Percentiles rank a stretch among this genome's conserved stretches.
Evolutionary conservation across 2,888 invertebrate species (phyloP).

Genomic region (Calliphora vomitoria): DNA sequence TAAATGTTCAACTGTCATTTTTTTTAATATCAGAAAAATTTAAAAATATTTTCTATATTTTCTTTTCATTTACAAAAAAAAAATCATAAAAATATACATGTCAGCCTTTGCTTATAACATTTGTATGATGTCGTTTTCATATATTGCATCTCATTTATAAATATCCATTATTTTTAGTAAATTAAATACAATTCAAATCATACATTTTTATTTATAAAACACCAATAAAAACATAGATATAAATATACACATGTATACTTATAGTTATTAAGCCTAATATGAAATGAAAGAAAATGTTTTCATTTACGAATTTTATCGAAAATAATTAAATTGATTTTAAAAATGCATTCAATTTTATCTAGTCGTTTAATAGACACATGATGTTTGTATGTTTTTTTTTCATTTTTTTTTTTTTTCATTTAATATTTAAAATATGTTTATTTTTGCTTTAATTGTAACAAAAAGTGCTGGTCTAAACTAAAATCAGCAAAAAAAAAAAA

Average conservation of each 20-base stretch:
- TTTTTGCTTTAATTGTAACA: neutral
- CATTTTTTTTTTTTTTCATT: neutral
- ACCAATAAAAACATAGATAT: neutral
- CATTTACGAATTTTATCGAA: slow-evolving; percentile 1
- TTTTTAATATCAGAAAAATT: no score
- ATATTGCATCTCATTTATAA: neutral
- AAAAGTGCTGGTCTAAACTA: slow-evolving; percentile 16
- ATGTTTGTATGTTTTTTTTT: neutral
- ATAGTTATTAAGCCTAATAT: neutral
- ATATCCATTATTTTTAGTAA: neutral
- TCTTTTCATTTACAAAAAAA: no score
- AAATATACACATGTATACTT: neutral
- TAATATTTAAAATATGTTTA: neutral
- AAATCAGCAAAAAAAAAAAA: neutral
- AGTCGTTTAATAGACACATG: neutral
- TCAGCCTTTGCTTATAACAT: neutral
- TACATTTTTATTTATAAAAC: neutral
- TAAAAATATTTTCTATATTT: neutral
- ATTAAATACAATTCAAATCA: neutral
- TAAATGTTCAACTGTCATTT: no score
- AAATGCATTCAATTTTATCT: slow-evolving; percentile 21
- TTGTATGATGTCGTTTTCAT: neutral
- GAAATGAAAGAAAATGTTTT: neutral
- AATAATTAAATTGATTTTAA: slow-evolving; percentile 3
- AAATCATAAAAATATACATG: no score